Conservation (phyloP, 1,140 invertebrate species). For the Cherax destructor region DNA sequence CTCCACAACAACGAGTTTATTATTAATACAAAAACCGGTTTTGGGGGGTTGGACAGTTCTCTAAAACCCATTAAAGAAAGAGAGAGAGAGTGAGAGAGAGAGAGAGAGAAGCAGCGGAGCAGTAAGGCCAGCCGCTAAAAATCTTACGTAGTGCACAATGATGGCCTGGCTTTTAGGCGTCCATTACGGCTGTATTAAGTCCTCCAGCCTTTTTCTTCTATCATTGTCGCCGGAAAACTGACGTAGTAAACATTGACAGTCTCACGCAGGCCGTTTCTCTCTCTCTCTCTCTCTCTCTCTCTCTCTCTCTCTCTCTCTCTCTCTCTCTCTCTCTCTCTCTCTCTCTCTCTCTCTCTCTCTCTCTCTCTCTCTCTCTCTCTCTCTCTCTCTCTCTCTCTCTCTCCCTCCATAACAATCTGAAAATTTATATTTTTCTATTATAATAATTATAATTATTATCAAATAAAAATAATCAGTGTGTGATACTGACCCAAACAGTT, state of each 20-base stretch:
- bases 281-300: background rate
- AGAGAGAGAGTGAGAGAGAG: slow-evolving; percentile 15
- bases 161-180: no score
- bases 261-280: slow-evolving; percentile 1
- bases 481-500: no score
- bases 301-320: slow-evolving; percentile 12
- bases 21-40: no score
- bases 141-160: no score
- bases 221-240: no score
- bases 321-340: slow-evolving; percentile 42
- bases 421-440: background rate
- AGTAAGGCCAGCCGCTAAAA: no score
- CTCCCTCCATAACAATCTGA: background rate
- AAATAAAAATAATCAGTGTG: no score
- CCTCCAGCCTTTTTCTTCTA: no score
- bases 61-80: background rate
- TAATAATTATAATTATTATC: no score
- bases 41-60: no score
- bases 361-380: slow-evolving; percentile 52
- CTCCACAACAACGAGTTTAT: no score
- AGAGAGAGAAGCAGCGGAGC: background rate
- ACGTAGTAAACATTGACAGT: background rate
- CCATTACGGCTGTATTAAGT: no score
- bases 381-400: slow-evolving; percentile 15
- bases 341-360: slow-evolving; percentile 57